Base-by-base conservation (phyloP, 1,140 invertebrate species). In the Aphaenogaster floridana region DNA sequence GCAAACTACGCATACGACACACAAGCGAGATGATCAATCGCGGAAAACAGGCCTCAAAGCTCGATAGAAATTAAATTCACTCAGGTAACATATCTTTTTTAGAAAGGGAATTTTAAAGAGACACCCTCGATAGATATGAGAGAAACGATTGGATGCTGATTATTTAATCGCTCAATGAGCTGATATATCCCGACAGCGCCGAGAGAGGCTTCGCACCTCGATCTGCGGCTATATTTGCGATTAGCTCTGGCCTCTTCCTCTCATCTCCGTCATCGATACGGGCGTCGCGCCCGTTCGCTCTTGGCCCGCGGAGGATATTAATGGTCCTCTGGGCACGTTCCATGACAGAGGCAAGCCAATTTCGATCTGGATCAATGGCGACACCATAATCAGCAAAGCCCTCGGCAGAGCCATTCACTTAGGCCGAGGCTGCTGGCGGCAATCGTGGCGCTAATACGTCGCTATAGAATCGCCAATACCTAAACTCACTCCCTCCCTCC, bases 301-400 rank as follows among this genome's bases (percentile, higher is more conserved):
- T 59, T 81, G 52, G 64, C 48, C 39, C 71, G 45, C 36, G 80
- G 86, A 88, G 88, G 80, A 90, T 90, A 90, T 90, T 90, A 90
- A 90, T 90, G 89, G 79, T 88, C 76, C 88, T 90, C 89, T 84
- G 76, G 50, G 89, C 63, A 69, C 89, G 88, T 88, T 90, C 80
- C 89, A 86, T 90, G 89, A 90, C 89, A 90, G 88, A 88, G 87
- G 66, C 74, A 87, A 88, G 88, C 89, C 88, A 90, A 90, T 90
- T 90, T 90, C 80, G 88, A 90, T 90, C 89, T 90, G 86, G 89
- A 90, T 90, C 89, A 90, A 90, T 90, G 88, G 77, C 89, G 89
- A 90, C 88, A 80, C 80, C 86, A 90, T 90, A 90, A 90, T 90
- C 89, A 90, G 88, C 88, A 90, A 90, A 90, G 88, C 89, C 88